phyloP scores from a whole-genome alignment of 2,797 vertebrate species.

The Pempheris klunzingeri region DNA sequence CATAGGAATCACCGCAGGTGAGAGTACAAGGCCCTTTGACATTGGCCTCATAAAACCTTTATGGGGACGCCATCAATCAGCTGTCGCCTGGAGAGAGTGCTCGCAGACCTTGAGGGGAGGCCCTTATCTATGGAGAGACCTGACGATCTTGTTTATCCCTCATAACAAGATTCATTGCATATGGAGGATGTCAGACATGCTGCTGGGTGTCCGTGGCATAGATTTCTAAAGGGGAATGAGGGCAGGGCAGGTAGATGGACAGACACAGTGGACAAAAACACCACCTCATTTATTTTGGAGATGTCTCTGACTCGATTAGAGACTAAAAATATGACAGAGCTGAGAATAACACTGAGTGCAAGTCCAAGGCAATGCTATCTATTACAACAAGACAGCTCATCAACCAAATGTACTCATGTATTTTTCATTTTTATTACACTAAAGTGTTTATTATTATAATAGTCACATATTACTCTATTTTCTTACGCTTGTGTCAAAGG shows the following conservation, averaged over 20 bases:
- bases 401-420: background rate
- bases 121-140: constrained; percentile 34
- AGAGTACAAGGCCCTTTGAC: constrained; percentile 69
- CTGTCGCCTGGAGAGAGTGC: constrained; percentile 41
- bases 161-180: constrained; percentile 49
- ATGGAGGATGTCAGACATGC: constrained; percentile 35
- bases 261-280: background rate
- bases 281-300: background rate
- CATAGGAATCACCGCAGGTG: constrained; percentile 50
- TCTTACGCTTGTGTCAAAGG: background rate
- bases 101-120: constrained; percentile 63
- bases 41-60: constrained; percentile 68
- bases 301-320: background rate
- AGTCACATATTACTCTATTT: no score
- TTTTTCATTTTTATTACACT: background rate
- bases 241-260: background rate
- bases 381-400: background rate
- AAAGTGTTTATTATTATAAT: background rate
- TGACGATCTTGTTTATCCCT: constrained; percentile 48
- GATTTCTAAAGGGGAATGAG: background rate
- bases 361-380: no score
- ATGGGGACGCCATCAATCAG: constrained; percentile 68
- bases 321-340: background rate
- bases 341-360: background rate
- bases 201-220: background rate